A percentile compares a stretch with the other conserved stretches of the same genome.
Evolutionary conservation across 2,888 invertebrate species (phyloP).

Genomic region (Amorpha juglandis): DNA sequence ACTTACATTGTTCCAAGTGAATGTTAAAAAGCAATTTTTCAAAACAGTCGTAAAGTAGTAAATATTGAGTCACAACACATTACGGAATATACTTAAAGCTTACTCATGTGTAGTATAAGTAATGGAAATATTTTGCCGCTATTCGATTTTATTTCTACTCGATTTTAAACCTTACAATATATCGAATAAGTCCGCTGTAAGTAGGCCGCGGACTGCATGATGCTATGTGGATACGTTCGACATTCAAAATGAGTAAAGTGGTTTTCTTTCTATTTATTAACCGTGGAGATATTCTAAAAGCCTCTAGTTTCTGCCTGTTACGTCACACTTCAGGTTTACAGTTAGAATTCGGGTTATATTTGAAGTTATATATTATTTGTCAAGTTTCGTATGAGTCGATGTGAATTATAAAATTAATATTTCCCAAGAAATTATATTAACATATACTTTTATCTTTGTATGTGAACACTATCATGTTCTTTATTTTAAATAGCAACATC

Average conservation of each 20-base stretch:
- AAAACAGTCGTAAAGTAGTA: slow-evolving; percentile 29
- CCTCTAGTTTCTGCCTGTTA: not conserved
- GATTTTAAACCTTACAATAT: slow-evolving; percentile 23
- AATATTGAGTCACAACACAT: slow-evolving; percentile 36
- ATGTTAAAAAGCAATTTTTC: slow-evolving; percentile 28
- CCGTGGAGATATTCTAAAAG: slow-evolving; percentile 15
- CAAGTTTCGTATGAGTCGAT: no score
- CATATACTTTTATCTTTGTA: no score
- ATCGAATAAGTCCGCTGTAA: not conserved
- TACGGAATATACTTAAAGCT: slow-evolving; percentile 34
- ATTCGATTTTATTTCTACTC: not conserved
- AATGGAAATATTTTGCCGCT: not conserved
- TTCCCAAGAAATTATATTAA: no score
- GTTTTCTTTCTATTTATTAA: slow-evolving; percentile 52
- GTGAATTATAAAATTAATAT: no score
- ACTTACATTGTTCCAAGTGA: slow-evolving; percentile 30
- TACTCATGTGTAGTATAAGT: slow-evolving; percentile 27
- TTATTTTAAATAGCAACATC: no score
- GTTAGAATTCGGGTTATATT: not conserved
- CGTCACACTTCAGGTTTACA: not conserved
- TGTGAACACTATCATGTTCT: no score
- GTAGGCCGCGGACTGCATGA: not conserved
- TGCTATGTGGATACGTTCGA: slow-evolving; percentile 24
- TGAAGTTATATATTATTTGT: no score
- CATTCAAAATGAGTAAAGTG: slow-evolving; percentile 33